These are phyloP conservation scores for Musca domestica DNA, from an alignment of 1,140 invertebrate species.

Conservation along the genomic window DNA sequence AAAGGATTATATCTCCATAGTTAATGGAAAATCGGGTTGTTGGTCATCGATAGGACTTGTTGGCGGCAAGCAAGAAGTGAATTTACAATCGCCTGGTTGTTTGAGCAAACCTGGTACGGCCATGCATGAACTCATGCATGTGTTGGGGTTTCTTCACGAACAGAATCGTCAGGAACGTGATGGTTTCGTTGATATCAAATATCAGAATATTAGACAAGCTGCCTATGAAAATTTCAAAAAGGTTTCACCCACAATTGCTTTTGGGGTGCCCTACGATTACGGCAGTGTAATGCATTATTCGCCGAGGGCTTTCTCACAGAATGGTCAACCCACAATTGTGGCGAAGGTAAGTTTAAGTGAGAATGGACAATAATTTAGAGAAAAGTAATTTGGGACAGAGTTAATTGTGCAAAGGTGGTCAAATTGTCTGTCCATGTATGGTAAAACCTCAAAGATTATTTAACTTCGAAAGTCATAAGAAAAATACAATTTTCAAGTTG, in stretches of 20 bases:
- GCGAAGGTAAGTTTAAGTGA: constrained; percentile 59
- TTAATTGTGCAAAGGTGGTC: no score
- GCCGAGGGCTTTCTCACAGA: constrained; percentile 70
- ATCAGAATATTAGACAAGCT: constrained; percentile 57
- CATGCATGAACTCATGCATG: constrained; percentile 85
- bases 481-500: no score
- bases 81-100: constrained; percentile 73
- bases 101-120: constrained; percentile 70
- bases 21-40: constrained; percentile 69
- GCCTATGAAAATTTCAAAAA: constrained; percentile 70
- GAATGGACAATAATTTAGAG: no score
- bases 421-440: no score
- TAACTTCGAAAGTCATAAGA: no score
- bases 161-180: constrained; percentile 82
- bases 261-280: constrained; percentile 73
- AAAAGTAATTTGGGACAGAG: no score
- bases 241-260: constrained; percentile 61
- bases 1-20: constrained; percentile 68
- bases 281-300: constrained; percentile 85
- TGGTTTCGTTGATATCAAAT: constrained; percentile 68
- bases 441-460: no score
- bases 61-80: constrained; percentile 66
- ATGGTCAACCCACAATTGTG: constrained; percentile 69
- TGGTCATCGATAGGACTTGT: constrained; percentile 76
- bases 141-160: constrained; percentile 82